A percentile compares a stretch with the other conserved stretches of the same genome.
Evolutionary conservation across 2,113 vertebrate genomes (phyloP).

Genomic region (Cinclus cinclus): DNA sequence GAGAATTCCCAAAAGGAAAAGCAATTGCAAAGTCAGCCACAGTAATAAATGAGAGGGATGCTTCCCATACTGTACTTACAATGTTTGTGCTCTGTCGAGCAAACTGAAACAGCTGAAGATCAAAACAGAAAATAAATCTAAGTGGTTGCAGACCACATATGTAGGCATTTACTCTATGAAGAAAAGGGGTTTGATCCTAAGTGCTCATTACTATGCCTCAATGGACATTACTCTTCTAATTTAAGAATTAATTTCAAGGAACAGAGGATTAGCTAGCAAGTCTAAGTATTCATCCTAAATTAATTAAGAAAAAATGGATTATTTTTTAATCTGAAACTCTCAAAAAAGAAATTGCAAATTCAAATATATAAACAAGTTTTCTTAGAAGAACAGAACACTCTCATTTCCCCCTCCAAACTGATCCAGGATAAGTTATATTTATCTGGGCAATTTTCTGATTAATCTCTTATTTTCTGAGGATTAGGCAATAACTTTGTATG

Average conservation of each 20-base stretch:
- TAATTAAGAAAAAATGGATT: background rate
- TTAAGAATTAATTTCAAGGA: constrained; percentile 1
- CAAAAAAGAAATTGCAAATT: background rate
- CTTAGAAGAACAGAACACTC: background rate
- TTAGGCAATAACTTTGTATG: background rate
- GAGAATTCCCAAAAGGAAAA: background rate
- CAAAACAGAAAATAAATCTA: constrained; percentile 39
- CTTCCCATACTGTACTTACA: background rate
- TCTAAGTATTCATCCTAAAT: background rate
- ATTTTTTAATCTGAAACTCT: background rate
- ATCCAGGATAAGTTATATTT: background rate
- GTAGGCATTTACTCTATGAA: background rate
- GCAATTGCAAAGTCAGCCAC: background rate
- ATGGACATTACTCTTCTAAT: background rate
- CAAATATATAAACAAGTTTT: background rate
- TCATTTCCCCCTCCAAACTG: background rate
- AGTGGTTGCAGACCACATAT: background rate
- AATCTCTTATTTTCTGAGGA: background rate
- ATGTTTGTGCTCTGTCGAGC: background rate
- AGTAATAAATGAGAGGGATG: background rate
- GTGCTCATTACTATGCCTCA: background rate
- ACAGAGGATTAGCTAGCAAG: background rate
- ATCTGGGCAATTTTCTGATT: background rate
- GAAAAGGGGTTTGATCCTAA: background rate
- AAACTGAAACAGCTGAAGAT: background rate